A percentile compares a stretch with the other conserved stretches of the same genome.
Conservation (phyloP, 2,888 invertebrate genomes). For the Ichneumoninae sp. region DNA sequence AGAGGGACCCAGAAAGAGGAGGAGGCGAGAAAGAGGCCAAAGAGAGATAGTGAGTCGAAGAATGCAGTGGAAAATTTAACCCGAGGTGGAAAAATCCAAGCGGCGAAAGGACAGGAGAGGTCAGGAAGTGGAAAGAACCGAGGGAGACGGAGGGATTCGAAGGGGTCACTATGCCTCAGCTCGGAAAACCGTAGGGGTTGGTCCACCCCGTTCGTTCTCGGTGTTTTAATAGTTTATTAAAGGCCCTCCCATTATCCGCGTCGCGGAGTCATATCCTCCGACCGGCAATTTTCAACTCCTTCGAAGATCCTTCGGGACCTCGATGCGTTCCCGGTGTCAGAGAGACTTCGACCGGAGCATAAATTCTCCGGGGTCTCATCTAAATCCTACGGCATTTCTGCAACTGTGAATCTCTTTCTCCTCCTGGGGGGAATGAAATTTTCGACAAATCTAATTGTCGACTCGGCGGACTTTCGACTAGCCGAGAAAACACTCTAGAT, state of each 20-base stretch:
- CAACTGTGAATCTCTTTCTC: conserved; percentile 1
- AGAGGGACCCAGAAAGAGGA: conserved; percentile 34
- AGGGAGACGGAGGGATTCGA: conserved; percentile 29
- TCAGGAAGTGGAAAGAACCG: conserved; percentile 43
- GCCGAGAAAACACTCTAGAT: conserved; percentile 41
- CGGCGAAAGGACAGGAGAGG: conserved; percentile 5
- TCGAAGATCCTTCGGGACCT: conserved; percentile 19
- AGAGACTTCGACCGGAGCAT: conserved; percentile 22
- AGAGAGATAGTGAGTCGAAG: conserved; percentile 28
- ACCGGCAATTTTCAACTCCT: conserved; percentile 51
- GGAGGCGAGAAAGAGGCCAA: conserved; percentile 51
- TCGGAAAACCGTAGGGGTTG: conserved; percentile 65
- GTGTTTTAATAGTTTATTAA: conserved; percentile 75
- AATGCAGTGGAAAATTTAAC: conserved; percentile 15
- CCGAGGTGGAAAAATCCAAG: conserved; percentile 40
- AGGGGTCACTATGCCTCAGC: conserved; percentile 54
- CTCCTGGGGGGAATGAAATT: neutral
- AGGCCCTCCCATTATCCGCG: conserved; percentile 70
- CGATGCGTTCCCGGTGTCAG: conserved; percentile 36
- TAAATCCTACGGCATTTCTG: conserved; percentile 34
- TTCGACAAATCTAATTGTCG: conserved; percentile 43
- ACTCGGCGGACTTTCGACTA: conserved; percentile 42
- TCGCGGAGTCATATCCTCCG: conserved; percentile 47
- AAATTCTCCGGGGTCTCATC: conserved; percentile 55
- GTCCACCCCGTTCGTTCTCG: conserved; percentile 43